Conservation (phyloP, 1,140 invertebrate species). For the Hylaeus volcanicus region DNA sequence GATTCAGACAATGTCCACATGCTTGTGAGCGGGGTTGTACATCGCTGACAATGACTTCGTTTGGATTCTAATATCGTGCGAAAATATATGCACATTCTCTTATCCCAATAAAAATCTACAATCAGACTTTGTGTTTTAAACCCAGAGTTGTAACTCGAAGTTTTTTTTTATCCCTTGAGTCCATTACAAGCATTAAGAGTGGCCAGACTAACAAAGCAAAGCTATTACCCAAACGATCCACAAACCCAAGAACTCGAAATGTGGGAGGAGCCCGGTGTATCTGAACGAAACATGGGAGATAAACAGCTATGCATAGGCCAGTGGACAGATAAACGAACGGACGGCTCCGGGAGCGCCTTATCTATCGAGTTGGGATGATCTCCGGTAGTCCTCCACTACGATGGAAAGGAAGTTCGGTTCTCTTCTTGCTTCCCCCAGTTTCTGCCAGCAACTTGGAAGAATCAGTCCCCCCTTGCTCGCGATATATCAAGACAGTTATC, state of each 20-base stretch:
- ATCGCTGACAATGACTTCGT: no score
- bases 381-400: constrained; percentile 13
- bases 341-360: constrained; percentile 24
- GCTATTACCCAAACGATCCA: no score
- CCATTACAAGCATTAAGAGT: no score
- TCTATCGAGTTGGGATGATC: constrained; percentile 42
- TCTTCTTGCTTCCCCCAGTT: neutral
- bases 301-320: constrained; percentile 30
- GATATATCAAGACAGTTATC: constrained; percentile 78
- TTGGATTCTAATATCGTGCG: no score
- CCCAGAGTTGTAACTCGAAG: no score
- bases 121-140: no score
- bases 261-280: neutral
- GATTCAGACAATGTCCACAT: no score
- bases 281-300: neutral
- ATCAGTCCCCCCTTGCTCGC: constrained; percentile 41
- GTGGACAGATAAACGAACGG: constrained; percentile 37
- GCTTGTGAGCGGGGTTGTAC: no score
- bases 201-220: no score
- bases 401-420: constrained; percentile 36
- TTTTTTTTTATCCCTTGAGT: no score
- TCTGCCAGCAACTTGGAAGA: constrained; percentile 13
- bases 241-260: neutral
- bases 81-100: no score
- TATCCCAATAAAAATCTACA: no score